A percentile compares a stretch with the other conserved stretches of the same genome.
Evolutionary conservation across 2,888 invertebrate genomes (phyloP).

Genomic region (Ophioninae sp.): DNA sequence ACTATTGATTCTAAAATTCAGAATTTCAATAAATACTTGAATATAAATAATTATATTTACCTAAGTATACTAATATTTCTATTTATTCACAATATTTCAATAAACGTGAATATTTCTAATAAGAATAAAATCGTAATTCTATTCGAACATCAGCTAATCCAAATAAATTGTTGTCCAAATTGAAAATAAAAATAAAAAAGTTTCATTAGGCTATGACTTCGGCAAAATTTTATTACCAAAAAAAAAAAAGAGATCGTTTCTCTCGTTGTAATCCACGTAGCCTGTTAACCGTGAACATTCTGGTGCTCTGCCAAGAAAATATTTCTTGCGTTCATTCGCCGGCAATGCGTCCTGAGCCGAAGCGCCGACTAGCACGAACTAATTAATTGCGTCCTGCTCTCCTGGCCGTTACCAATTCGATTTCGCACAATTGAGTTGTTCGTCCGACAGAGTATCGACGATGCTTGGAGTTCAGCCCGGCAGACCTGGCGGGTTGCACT

Average conservation of each 20-base stretch:
- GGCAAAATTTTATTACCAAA: not conserved
- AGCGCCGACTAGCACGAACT: conserved; percentile 72
- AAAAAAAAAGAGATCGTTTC: not conserved
- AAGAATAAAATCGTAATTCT: too few species aligned
- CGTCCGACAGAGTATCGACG: conserved; percentile 53
- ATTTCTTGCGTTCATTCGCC: conserved; percentile 68
- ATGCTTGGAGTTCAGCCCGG: conserved; percentile 18
- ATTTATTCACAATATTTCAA: too few species aligned
- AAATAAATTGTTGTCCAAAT: not conserved
- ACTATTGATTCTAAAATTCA: too few species aligned
- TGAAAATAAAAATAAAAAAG: not conserved
- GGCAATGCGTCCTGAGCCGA: conserved; percentile 71
- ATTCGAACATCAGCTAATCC: not conserved
- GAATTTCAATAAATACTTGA: too few species aligned
- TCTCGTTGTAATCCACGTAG: conserved; percentile 16
- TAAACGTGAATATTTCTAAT: too few species aligned
- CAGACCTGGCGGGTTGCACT: conserved; percentile 53
- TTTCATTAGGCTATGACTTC: not conserved
- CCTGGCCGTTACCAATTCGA: conserved; percentile 75
- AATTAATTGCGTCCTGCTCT: conserved; percentile 78
- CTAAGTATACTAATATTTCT: too few species aligned
- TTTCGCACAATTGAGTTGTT: conserved; percentile 78
- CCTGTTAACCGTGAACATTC: conserved; percentile 19
- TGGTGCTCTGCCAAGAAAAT: conserved; percentile 63
- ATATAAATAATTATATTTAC: too few species aligned